Base-by-base conservation (phyloP, 2,888 invertebrate genomes). In the Hydrotaea cyrtoneurina region DNA sequence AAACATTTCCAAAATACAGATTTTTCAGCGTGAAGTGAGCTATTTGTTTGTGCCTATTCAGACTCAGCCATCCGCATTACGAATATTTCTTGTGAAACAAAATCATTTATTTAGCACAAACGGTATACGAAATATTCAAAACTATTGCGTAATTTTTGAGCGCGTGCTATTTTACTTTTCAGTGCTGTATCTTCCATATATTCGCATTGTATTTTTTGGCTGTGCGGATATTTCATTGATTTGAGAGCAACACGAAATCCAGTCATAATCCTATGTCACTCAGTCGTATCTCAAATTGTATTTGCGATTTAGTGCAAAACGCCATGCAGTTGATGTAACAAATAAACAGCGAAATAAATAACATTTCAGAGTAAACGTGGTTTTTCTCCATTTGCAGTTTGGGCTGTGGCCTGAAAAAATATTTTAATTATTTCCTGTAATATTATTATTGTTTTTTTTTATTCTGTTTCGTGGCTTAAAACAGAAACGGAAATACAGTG, bases 381-480 rank as follows among this genome's bases (percentile, higher is more conserved):
- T 62, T 31, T 17, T 62, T 15, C 62, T 31, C 31, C 62, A n/a
- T n/a, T 31, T 31, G 31, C 31, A 31, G 31, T 31, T 15, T 15
- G 62, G 31, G 31, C 31, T 62, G 62, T 17, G 62, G 62, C 62
- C 62, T 62, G n/a, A 39, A 66, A 66, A 64, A 64, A 66, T 66
- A 46, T 69, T 69, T 69, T 69, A 69, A 69, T 69, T 43, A 46
- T 69, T 66, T 69, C 69, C 69, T 69, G 46, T 46, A 23, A 15
- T n/a, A n/a, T 69, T 46, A 69, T 13, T 43, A 11, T 66, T 66
- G 66, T 39, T 66, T 17, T 66, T 66, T n/a, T n/a, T n/a, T n/a
- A n/a, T n/a, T n/a, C n/a, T n/a, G 31, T 31, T 31, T 64, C 26
- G 59, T 11, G 4, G 59, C 36, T 64, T 39, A 43, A 19, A 66